Evolutionary conservation across 2,113 vertebrate species (phyloP), one percentile per base, ranked within the genome.

Genomic region (Pyrgilauda ruficollis): DNA sequence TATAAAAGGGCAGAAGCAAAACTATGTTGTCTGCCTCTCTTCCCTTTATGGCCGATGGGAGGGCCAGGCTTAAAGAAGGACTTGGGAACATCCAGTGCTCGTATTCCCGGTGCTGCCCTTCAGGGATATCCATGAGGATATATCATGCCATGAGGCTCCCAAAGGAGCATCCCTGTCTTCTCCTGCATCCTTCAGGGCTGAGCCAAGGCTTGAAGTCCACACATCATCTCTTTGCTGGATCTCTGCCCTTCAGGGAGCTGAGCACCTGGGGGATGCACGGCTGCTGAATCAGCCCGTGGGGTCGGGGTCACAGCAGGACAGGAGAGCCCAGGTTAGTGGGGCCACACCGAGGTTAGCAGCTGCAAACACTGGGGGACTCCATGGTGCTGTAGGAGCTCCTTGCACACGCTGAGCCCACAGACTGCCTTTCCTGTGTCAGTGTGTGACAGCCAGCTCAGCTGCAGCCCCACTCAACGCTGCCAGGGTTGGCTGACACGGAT

Each of bases 321-420:
- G 16, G 4, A 22, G 22, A 59, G 8, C 0, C 9, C 47, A 4
- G 9, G 35, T 35, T 4, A 15, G 15, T 1, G 43, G 58, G 33
- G 26, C 43, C 2, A 0, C 9, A 10, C 63, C 53, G 87, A 84
- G 39, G 44, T 46, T 35, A 43, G 58, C 59, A 47, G 44, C 35
- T 20, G 26, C 63, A 43, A 55, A 47, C 41, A 39, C 33, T 4
- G 8, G 18, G 9, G 18, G 19, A 24, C 44, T 77, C 64, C 5
- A 0, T 0, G 35, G 15, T 50, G 56, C 70, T 58, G 28, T 12
- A 37, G 66, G 9, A 59, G 47, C 47, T 75, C 22, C 52, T 46
- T 7, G 49, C 27, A 21, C n/a, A 31, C 0, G 0, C 44, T 37
- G 63, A 80, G 17, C 11, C 59, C 1, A 0, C 17, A 31, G 44